Evolutionary conservation across 2,797 vertebrate species (phyloP).

Genomic region (Onychomys torridus): DNA sequence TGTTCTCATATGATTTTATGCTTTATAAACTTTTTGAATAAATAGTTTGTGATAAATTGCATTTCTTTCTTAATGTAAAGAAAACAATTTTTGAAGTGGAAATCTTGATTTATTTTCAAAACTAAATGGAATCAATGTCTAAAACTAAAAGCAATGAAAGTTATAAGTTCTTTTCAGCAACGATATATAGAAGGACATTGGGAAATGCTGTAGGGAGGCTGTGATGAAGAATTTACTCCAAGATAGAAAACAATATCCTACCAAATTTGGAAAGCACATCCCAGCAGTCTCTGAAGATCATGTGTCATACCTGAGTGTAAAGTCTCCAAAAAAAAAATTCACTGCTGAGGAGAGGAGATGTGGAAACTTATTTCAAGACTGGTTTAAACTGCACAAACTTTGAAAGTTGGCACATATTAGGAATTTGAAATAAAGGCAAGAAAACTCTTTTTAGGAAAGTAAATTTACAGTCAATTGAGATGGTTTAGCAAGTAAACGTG

Average conservation of each 20-base stretch:
- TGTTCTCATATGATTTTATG: neutral
- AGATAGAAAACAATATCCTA: neutral
- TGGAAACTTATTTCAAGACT: neutral
- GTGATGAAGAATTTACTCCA: neutral
- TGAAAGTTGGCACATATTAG: neutral
- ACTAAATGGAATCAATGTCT: neutral
- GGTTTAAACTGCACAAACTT: neutral
- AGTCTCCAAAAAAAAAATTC: neutral
- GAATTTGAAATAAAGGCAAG: neutral
- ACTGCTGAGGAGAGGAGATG: neutral
- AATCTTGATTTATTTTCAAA: slow-evolving; percentile 46
- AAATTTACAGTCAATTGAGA: neutral
- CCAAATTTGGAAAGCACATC: neutral
- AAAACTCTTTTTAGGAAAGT: neutral
- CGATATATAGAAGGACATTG: neutral
- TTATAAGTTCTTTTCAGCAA: neutral
- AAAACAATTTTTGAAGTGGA: slow-evolving; percentile 3
- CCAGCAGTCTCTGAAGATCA: neutral
- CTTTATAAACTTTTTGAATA: neutral
- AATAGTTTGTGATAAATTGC: neutral
- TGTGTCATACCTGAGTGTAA: neutral
- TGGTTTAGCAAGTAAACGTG: neutral
- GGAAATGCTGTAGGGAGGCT: neutral
- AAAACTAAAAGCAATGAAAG: slow-evolving; percentile 6
- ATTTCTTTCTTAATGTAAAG: neutral